phyloP scores from a whole-genome alignment of 2,797 vertebrate genomes.

The Percopsis omiscomaycus region DNA sequence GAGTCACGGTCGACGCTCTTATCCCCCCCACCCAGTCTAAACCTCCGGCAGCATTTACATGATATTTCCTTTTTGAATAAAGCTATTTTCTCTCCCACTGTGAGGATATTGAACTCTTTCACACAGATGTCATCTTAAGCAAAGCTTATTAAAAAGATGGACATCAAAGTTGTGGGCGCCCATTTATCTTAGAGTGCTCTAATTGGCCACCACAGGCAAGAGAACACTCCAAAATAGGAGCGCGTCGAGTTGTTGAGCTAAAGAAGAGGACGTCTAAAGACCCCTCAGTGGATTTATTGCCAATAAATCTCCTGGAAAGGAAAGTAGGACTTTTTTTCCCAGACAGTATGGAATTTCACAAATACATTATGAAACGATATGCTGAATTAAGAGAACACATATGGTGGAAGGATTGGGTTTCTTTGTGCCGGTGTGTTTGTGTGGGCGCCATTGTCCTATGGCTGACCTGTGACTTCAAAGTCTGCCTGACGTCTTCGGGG shows the following conservation, averaged over 20 bases:
- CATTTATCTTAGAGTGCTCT: constrained; percentile 77
- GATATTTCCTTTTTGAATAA: constrained; percentile 79
- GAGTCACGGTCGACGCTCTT: constrained; percentile 62
- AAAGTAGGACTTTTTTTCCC: constrained; percentile 61
- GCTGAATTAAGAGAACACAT: constrained; percentile 68
- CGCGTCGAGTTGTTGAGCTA: constrained; percentile 61
- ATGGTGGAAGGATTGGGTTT: constrained; percentile 51
- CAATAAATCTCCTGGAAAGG: constrained; percentile 75
- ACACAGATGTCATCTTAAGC: constrained; percentile 80
- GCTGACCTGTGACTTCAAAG: constrained; percentile 67
- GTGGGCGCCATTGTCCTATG: constrained; percentile 47
- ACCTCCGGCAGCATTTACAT: constrained; percentile 78
- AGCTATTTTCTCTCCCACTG: constrained; percentile 78
- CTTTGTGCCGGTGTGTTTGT: constrained; percentile 51
- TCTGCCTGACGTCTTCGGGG: constrained; percentile 61
- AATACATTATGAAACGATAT: constrained; percentile 76
- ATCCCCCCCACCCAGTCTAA: constrained; percentile 68
- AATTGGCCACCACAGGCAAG: constrained; percentile 80
- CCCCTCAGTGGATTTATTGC: constrained; percentile 76
- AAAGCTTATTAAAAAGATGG: constrained; percentile 84
- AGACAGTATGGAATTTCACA: constrained; percentile 67
- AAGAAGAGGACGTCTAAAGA: constrained; percentile 72
- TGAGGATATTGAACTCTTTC: constrained; percentile 80
- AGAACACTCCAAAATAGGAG: constrained; percentile 75
- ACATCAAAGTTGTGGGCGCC: constrained; percentile 74